Base-by-base conservation (phyloP, 2,888 invertebrate species). In the Schizaphis graminum region DNA sequence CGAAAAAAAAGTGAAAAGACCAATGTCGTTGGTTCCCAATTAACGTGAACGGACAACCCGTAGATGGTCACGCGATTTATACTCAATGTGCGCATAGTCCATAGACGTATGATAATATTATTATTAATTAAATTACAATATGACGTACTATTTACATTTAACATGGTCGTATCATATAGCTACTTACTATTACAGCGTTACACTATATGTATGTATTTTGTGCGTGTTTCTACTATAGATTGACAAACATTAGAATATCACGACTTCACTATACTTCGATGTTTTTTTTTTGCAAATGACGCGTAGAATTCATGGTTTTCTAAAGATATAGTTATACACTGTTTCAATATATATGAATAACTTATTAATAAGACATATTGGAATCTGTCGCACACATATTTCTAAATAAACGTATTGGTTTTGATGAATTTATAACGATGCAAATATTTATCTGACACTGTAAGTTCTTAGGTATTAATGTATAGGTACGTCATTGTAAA, bases 1-100 rank as follows among this genome's bases (percentile, higher is more conserved):
- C 1, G n/a, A 10, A 28, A 89, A 61, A 91, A 84, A 91, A 91
- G 77, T 91, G 91, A 91, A 77, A 91, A 91, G 89, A 61, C 47
- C 44, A n/a, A 35, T 41, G n/a, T 89, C 61, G 61, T 61, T 61
- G n/a, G 90, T 61, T 90, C n/a, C 90, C 47, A 67, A 90, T 67
- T 67, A 26, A 41, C 77, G 77, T 91, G 35, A 35, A 91, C 77
- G 77, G 77, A 77, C 41, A 57, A 53, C n/a, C 91, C 53, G 11
- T 91, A 77, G 53, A 91, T 35, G 91, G 91, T 91, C 91, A 91
- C 77, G 77, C 77, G 77, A 91, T 84, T 49, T 44, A 28, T 24
- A 41, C 35, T 47, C 44, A 26, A 85, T 85, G 16, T 44, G 0
- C n/a, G 24, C 7, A 44, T 16, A 89, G 26, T 77, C 35, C 41